Evolutionary conservation across 1,140 invertebrate species (phyloP).

Genomic region (Trachymyrmex septentrionalis): DNA sequence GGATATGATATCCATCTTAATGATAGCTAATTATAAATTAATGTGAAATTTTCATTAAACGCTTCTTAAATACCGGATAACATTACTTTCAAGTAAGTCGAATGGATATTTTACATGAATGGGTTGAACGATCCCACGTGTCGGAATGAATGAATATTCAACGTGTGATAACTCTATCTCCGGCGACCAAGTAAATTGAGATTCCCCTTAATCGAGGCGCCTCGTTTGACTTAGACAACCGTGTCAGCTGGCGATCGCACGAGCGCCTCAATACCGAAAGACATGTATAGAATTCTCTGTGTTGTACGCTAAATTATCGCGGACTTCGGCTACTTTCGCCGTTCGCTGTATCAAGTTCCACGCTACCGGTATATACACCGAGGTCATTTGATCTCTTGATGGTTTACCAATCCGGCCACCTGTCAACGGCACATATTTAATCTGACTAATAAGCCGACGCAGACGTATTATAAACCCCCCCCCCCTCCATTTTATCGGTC

Average conservation of each 20-base stretch:
- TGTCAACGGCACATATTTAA: slow-evolving; percentile 75
- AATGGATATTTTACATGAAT: neutral
- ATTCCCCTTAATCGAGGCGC: slow-evolving; percentile 41
- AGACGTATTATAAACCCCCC: neutral
- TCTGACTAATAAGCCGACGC: slow-evolving; percentile 11
- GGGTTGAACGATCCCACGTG: slow-evolving; percentile 36
- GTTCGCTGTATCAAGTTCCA: slow-evolving; percentile 77
- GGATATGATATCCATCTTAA: neutral
- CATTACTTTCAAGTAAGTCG: neutral
- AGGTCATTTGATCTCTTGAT: slow-evolving; percentile 77
- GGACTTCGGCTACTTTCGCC: slow-evolving; percentile 66
- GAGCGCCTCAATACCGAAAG: slow-evolving; percentile 58
- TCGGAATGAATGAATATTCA: slow-evolving; percentile 57
- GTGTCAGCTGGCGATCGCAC: slow-evolving; percentile 82
- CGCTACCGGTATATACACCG: slow-evolving; percentile 83
- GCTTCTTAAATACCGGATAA: neutral
- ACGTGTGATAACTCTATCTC: slow-evolving; percentile 69
- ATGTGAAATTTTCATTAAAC: neutral
- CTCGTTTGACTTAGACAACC: slow-evolving; percentile 54
- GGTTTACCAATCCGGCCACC: slow-evolving; percentile 76
- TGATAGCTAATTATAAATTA: neutral
- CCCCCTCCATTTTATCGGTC: neutral
- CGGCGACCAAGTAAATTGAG: slow-evolving; percentile 68
- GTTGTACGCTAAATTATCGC: slow-evolving; percentile 71
- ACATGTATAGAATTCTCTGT: slow-evolving; percentile 77